These are phyloP conservation scores for Cherax quadricarinatus DNA, from an alignment of 1,140 invertebrate species.

Conservation along the genomic window DNA sequence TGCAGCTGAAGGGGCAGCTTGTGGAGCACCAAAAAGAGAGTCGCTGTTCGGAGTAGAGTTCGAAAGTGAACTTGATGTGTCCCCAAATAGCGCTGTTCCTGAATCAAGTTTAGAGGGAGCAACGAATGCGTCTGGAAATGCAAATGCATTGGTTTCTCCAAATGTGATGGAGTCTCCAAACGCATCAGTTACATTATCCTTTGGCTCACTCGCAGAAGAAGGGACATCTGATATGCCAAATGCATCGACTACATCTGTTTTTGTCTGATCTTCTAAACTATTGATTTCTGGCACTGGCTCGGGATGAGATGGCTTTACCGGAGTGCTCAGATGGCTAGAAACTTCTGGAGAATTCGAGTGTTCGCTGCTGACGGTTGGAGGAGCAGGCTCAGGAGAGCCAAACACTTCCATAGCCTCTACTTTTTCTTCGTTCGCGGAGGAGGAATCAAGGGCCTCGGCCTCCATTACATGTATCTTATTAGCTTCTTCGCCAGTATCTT, in stretches of 20 bases:
- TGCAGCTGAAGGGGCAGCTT: constrained; percentile 18
- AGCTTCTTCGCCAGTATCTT: constrained; percentile 51
- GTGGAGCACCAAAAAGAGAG: constrained; percentile 46
- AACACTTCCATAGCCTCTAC: constrained; percentile 56
- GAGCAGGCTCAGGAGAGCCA: constrained; percentile 59
- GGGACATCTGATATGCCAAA: constrained; percentile 41
- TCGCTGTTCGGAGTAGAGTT: constrained; percentile 42
- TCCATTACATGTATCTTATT: constrained; percentile 48
- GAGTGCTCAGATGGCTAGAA: constrained; percentile 42
- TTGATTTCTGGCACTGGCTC: constrained; percentile 33
- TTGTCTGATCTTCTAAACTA: constrained; percentile 47
- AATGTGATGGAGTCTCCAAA: constrained; percentile 69
- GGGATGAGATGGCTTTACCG: constrained; percentile 24
- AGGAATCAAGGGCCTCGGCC: constrained; percentile 42
- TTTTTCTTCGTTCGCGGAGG: constrained; percentile 50
- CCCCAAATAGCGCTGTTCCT: constrained; percentile 59
- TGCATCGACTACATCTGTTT: constrained; percentile 27
- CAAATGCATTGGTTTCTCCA: constrained; percentile 42
- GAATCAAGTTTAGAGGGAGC: constrained; percentile 66
- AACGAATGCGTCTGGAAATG: constrained; percentile 64
- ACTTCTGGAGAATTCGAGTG: constrained; percentile 25
- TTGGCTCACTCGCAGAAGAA: constrained; percentile 19
- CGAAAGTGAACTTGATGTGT: constrained; percentile 26
- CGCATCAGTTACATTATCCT: background rate
- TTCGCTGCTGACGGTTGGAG: constrained; percentile 49